Evolutionary conservation across 1,140 invertebrate genomes (phyloP).

Genomic region (Ostrea edulis): DNA sequence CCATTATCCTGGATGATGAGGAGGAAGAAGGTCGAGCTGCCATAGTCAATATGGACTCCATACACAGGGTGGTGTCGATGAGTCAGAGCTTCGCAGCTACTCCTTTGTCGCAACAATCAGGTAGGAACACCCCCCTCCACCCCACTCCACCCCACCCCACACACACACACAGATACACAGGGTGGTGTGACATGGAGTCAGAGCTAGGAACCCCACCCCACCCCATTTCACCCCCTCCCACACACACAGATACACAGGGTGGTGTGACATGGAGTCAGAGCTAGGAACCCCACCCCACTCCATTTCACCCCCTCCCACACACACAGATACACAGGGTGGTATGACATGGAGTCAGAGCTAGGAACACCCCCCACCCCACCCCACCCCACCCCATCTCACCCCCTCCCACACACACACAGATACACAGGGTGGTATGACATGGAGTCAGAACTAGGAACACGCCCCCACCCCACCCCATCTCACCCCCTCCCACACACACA

Average conservation of each 20-base stretch:
- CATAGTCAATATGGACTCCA: constrained; percentile 69
- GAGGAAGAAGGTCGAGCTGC: constrained; percentile 56
- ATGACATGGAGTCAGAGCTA: neutral
- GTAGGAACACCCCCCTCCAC: neutral
- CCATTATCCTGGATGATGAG: constrained; percentile 51
- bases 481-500: neutral
- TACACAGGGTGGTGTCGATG: constrained; percentile 68
- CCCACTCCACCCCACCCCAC: no score
- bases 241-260: no score
- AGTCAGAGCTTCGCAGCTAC: constrained; percentile 70
- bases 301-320: no score
- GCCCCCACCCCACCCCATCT: neutral
- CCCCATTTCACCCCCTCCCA: no score
- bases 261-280: neutral
- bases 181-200: no score
- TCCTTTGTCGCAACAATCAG: constrained; percentile 25
- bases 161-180: no score
- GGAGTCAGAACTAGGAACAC: neutral
- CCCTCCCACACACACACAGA: neutral
- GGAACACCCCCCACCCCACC: neutral
- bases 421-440: no score
- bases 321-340: neutral
- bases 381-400: no score
- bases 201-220: no score
- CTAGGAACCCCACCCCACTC: no score